phyloP scores from a whole-genome alignment of 1,140 invertebrate genomes.

The Grapholita molesta region DNA sequence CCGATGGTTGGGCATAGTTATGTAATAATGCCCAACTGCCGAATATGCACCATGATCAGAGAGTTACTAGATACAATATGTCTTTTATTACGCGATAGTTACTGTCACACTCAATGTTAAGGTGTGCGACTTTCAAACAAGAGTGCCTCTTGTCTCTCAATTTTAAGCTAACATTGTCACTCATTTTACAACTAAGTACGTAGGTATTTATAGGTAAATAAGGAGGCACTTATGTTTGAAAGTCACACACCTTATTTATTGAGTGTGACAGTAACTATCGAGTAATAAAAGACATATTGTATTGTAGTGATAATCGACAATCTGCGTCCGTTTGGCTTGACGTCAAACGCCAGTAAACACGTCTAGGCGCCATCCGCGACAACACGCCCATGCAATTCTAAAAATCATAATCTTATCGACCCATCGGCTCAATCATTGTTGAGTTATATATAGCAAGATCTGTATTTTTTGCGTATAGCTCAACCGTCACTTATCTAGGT shows the following conservation, averaged over 20 bases:
- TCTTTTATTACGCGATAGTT: neutral
- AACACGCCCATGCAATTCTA: neutral
- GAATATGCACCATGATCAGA: too few relatives aligned
- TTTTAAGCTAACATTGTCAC: too few relatives aligned
- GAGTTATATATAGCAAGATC: too few relatives aligned
- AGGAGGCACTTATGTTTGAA: neutral
- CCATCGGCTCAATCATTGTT: neutral
- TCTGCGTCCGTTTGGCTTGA: neutral
- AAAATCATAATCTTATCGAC: constrained; percentile 6
- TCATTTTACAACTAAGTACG: too few relatives aligned
- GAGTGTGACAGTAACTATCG: neutral
- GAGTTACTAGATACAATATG: constrained; percentile 8
- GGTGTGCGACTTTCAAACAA: neutral
- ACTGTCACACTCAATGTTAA: neutral
- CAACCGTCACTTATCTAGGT: too few relatives aligned
- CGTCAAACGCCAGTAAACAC: neutral
- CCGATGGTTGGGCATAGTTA: too few relatives aligned
- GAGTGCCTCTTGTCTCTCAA: neutral
- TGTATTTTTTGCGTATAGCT: too few relatives aligned
- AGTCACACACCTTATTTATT: neutral
- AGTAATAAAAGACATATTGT: constrained; percentile 3
- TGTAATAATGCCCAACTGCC: too few relatives aligned
- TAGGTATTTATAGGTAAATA: neutral
- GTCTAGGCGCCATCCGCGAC: neutral
- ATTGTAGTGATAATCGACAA: neutral